Base-by-base conservation (phyloP, 1,140 invertebrate species). In the Bombus sibiricus region DNA sequence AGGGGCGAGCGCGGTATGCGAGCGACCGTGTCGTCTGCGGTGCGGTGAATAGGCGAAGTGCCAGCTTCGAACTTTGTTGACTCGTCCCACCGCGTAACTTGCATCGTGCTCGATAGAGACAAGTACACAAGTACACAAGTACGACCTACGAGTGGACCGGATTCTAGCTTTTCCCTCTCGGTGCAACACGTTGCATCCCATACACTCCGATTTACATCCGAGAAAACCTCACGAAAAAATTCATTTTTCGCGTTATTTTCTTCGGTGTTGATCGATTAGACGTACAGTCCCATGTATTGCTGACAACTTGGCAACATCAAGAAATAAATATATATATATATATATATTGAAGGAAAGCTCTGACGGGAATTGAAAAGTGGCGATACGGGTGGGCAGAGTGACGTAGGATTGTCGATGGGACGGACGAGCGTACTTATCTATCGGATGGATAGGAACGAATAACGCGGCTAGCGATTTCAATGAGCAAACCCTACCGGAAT, bases 11-110 rank as follows among this genome's bases (percentile, higher is more conserved):
- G 47, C 53, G 59, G 34, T 37, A 37, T 22, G 47, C 80, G 34
- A 47, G 22, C 57, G n/a, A 22, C 28, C 71, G 72, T 68, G 81
- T 78, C 81, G 74, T 83, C 74, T 78, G 82, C 62, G 73, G 74
- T 41, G 47, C 53, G 41, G 64, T 82, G 80, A 75, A 82, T 75
- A 86, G 69, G 66, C 85, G 59, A 84, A 86, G 59, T 84, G 85
- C 82, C 57, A 86, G 79, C 85, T 71, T 73, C 39, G 25, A 79
- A 86, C 85, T 84, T 84, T 86, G 81, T 84, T 86, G 84, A 78
- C 85, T 47, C 85, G 81, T 86, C 15, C 41, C 66, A 71, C n/a
- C 41, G 62, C 64, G 80, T 10, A 34, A 85, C 41, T 74, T 47
- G 64, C 64, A 59, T 57, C 79, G 43, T 59, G 79, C 57, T 69